phyloP scores from a whole-genome alignment of 2,888 invertebrate species.

The Caenorhabditis drosophilae region DNA sequence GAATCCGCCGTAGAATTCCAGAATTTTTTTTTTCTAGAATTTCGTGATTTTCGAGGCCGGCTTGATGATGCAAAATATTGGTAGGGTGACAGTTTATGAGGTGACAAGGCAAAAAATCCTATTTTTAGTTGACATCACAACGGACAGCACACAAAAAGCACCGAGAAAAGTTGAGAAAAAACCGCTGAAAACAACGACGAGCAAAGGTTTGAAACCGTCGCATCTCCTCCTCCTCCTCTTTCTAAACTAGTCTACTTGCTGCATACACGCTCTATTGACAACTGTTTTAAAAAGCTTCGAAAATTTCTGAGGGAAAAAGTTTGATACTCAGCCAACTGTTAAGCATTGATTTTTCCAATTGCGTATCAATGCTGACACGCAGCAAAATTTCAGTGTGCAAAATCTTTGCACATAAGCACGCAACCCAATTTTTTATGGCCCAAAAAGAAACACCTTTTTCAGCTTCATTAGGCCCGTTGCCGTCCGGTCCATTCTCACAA shows the following conservation, averaged over 20 bases:
- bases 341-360: too few species aligned
- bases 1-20: slow-evolving; percentile 22
- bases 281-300: too few species aligned
- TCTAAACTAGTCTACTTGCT: too few species aligned
- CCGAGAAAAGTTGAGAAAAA: slow-evolving; percentile 19
- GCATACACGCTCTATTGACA: too few species aligned
- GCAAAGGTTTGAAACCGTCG: slow-evolving; percentile 26
- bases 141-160: slow-evolving; percentile 15
- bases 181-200: slow-evolving; percentile 19
- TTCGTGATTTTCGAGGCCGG: slow-evolving; percentile 21
- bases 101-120: not conserved
- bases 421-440: too few species aligned
- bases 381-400: too few species aligned
- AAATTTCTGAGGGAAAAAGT: too few species aligned
- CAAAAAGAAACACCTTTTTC: not conserved
- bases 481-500: slow-evolving; percentile 18
- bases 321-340: too few species aligned
- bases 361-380: too few species aligned
- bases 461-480: not conserved
- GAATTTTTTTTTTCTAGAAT: slow-evolving; percentile 1
- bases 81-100: not conserved
- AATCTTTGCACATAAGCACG: too few species aligned
- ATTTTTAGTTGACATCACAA: slow-evolving; percentile 31
- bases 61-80: slow-evolving; percentile 30
- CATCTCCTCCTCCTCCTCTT: too few species aligned